These are phyloP conservation scores for Phymastichus coffea DNA, from an alignment of 1,140 invertebrate genomes.

Conservation along the genomic window DNA sequence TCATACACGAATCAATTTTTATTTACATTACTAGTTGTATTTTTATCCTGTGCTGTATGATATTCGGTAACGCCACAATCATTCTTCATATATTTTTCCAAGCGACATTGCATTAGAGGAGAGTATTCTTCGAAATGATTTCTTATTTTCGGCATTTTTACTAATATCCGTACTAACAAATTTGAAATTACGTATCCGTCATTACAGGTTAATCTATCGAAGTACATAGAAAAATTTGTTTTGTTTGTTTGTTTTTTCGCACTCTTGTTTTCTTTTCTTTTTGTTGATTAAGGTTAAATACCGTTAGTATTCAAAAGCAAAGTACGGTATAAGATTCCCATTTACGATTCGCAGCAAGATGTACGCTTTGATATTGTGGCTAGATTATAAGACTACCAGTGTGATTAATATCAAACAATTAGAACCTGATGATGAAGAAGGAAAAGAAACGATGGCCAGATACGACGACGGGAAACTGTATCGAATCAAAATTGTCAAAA, in stretches of 20 bases:
- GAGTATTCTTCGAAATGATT: neutral
- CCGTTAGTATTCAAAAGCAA: too few species aligned
- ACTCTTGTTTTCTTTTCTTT: too few species aligned
- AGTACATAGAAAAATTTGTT: too few species aligned
- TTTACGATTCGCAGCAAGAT: too few species aligned
- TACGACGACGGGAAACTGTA: neutral
- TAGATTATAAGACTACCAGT: neutral
- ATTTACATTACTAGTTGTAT: neutral
- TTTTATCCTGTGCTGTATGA: too few species aligned
- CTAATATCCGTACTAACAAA: too few species aligned
- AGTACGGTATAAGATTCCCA: too few species aligned
- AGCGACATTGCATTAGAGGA: neutral
- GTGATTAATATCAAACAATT: neutral
- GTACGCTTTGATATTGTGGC: neutral
- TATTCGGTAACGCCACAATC: neutral
- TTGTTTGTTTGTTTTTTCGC: too few species aligned
- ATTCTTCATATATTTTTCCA: neutral
- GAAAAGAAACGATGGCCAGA: neutral
- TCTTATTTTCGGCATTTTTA: neutral
- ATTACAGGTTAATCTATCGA: too few species aligned
- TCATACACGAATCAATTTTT: neutral
- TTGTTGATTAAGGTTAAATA: too few species aligned
- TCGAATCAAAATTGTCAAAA: neutral
- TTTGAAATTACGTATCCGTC: too few species aligned
- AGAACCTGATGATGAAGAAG: neutral